phyloP scores from a whole-genome alignment of 1,140 invertebrate species.

The Lucilia sericata region DNA sequence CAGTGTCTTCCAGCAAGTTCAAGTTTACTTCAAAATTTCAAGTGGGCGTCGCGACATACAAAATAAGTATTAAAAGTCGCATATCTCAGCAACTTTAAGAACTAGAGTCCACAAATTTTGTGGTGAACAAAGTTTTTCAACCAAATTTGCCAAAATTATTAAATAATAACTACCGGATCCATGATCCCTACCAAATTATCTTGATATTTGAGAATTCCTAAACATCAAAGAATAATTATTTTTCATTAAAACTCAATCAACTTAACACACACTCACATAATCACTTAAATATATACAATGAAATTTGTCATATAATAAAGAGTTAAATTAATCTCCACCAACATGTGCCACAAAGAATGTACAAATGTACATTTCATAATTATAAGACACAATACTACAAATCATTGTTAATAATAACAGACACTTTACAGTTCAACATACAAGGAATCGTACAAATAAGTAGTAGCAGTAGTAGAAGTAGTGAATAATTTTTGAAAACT shows the following conservation, averaged over 20 bases:
- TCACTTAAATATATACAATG: background rate
- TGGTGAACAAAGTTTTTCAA: too few species aligned
- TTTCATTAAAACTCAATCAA: background rate
- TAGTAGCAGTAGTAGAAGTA: too few species aligned
- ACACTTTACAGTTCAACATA: background rate
- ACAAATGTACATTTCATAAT: background rate
- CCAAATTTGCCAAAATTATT: too few species aligned
- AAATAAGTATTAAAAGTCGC: too few species aligned
- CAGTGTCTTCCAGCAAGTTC: too few species aligned
- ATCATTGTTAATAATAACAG: background rate
- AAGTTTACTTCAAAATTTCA: too few species aligned
- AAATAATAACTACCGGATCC: too few species aligned
- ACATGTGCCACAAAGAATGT: background rate
- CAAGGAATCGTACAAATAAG: background rate
- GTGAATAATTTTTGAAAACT: background rate
- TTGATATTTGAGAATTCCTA: too few species aligned
- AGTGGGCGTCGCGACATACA: too few species aligned
- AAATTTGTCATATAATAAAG: slow-evolving; percentile 1
- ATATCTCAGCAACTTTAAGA: too few species aligned
- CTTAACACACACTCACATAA: background rate
- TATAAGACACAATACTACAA: background rate
- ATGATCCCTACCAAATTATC: too few species aligned
- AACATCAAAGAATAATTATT: background rate
- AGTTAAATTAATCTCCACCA: background rate
- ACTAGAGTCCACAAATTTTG: too few species aligned